Evolutionary conservation across 1,140 invertebrate genomes (phyloP), one percentile per base, ranked within the genome.

Genomic region (Orchesella cincta): DNA sequence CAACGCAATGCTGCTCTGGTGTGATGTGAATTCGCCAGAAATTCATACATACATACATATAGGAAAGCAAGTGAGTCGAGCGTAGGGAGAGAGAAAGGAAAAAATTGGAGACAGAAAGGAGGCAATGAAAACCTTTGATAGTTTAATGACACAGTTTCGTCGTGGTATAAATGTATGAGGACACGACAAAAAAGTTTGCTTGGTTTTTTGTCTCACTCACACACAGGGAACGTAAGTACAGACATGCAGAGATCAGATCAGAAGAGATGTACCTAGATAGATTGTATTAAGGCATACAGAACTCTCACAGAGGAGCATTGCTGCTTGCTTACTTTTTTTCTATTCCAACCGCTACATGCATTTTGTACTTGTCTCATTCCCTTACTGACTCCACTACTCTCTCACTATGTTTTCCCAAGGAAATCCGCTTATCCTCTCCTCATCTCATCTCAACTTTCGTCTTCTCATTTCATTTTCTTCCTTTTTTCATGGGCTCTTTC

Each of bases 371-470:
- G 8, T 12, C 23, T 23, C 23, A 57, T 23, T 57, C 52, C 14
- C 23, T 12, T n/a, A 33, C 31, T 33, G 62, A 33, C 26, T 67
- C 31, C 12, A 29, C 14, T 67, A 8, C 31, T 67, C 33, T n/a
- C 62, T 67, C 29, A 1, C 26, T 67, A 3, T 67, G 62, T 67
- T 67, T 67, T 67, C 62, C 54, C 29, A 67, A 67, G 62, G 62
- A 67, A 67, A 67, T 67, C 62, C 62, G 62, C 62, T 67, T 67
- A 67, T 67, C 62, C 62, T 67, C 62, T 31, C 14, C 62, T 67
- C 62, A 67, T 67, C 62, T 67, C 62, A 31, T 31, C 29, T 8
- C 29, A 14, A 31, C 62, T 67, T 33, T 67, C 28, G 8, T 67
- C 28, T 29, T n/a, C 62, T 31, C 62, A 67, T 67, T 31, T 33